Evolutionary conservation across 2,888 invertebrate genomes (phyloP), one percentile per base, ranked within the genome.

Genomic region (Drosophila testacea): DNA sequence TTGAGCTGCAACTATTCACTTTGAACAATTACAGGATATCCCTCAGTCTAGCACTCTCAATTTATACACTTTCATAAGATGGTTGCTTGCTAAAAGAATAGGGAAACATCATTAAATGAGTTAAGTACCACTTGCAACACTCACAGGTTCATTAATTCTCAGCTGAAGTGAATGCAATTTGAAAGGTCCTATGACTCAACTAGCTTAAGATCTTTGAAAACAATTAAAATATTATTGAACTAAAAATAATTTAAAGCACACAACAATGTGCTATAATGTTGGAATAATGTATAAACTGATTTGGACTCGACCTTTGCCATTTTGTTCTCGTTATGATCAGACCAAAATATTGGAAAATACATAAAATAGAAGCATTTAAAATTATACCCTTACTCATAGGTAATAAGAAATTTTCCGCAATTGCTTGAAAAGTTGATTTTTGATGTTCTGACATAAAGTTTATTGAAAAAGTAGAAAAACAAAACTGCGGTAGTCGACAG

Each of bases 351-450:
- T 50, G 54, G 57, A 34, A 68, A 55, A 52, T 50, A 39, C 41
- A 54, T 70, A 47, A 57, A 69, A 51, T 34, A 51, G 57, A 46
- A 59, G 56, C 63, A 74, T 61, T 74, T 60, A 63, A 63, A 42
- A 56, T 59, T 47, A 22, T 50, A 62, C 62, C 36, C 55, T 27
- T 44, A 56, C 27, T n/a, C 61, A 60, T 65, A 28, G 47, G 61
- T 51, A 59, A 56, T 60, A 13, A 55, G 46, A 66, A 68, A 57
- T 52, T 50, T 55, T 63, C 13, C 22, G n/a, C 28, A 42, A 76
- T 60, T 56, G 28, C 46, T 44, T 60, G 32, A 27, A 59, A 60
- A 50, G 68, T 64, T 55, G 51, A 81, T 63, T 73, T 81, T 80
- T 81, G 41, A 74, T 64, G 57, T 73, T 67, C 47, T 9, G 22